These are phyloP conservation scores for Brachypalpus laphriformis DNA, from an alignment of 2,888 invertebrate genomes.

Conservation along the genomic window DNA sequence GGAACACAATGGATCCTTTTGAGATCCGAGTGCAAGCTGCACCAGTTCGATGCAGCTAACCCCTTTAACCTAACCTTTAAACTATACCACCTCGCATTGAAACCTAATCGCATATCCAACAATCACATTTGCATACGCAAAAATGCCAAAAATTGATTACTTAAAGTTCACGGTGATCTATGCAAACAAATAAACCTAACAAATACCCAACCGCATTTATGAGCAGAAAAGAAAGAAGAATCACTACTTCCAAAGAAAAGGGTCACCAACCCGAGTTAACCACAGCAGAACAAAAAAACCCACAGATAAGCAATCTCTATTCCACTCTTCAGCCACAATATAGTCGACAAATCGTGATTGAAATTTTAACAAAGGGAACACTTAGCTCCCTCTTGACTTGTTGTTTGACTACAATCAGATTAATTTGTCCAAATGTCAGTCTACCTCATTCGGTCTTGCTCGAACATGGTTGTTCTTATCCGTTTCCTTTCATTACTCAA, in stretches of 20 bases:
- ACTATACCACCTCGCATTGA: no score
- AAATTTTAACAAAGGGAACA: constrained; percentile 1
- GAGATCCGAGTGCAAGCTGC: no score
- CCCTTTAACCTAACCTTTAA: no score
- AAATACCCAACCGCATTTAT: background rate
- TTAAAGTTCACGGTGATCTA: no score
- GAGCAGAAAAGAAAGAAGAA: background rate
- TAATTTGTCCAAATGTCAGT: constrained; percentile 41
- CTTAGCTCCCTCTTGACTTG: background rate
- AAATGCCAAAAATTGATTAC: background rate
- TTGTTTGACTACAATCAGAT: constrained; percentile 11
- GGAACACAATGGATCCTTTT: no score
- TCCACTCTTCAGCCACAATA: background rate
- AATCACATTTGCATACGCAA: background rate
- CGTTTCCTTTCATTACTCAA: constrained; percentile 35
- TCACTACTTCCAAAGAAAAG: background rate
- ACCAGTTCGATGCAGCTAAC: no score
- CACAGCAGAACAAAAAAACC: background rate
- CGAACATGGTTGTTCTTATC: background rate
- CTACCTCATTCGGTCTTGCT: constrained; percentile 6
- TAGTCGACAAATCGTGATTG: constrained; percentile 32
- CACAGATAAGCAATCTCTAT: background rate
- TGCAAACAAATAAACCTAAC: background rate
- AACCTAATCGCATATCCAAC: background rate
- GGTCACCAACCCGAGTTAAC: background rate